Conservation (phyloP, 2,113 vertebrate genomes). For the Glaucidium brasilianum region DNA sequence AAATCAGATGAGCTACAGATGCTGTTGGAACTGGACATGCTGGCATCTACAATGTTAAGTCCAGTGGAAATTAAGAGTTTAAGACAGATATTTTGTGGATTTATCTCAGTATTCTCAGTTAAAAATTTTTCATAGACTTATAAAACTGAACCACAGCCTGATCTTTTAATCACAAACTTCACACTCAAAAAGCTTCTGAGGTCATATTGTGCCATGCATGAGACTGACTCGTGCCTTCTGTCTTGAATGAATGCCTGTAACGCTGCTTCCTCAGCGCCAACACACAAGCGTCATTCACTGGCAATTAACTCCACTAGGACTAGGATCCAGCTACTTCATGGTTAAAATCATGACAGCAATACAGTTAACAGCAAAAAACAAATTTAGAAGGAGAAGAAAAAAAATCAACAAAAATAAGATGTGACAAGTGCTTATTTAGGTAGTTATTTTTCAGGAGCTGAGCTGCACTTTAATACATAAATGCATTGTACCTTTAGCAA, state of each 20-base stretch:
- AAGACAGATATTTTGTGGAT: background rate
- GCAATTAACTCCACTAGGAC: background rate
- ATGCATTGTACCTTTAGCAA: slow-evolving; percentile 41
- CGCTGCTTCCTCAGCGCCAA: background rate
- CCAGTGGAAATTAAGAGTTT: background rate
- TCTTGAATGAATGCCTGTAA: background rate
- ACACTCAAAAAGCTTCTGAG: background rate
- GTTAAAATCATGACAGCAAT: background rate
- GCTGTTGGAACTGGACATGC: background rate
- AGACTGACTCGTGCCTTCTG: background rate
- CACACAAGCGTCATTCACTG: background rate
- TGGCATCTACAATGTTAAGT: background rate
- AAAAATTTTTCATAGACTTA: background rate
- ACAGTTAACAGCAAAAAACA: background rate
- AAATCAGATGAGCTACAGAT: background rate
- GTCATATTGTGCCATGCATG: background rate
- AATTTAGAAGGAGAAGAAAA: background rate
- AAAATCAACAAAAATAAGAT: slow-evolving; percentile 34
- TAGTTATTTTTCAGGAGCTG: slow-evolving; percentile 29
- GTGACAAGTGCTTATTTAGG: slow-evolving; percentile 55
- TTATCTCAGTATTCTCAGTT: background rate
- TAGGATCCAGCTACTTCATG: background rate
- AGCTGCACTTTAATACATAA: slow-evolving; percentile 41
- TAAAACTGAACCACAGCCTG: background rate
- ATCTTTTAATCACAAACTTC: background rate